Conservation (phyloP, 1,140 invertebrate species). For the Heliconius hewitsoni region DNA sequence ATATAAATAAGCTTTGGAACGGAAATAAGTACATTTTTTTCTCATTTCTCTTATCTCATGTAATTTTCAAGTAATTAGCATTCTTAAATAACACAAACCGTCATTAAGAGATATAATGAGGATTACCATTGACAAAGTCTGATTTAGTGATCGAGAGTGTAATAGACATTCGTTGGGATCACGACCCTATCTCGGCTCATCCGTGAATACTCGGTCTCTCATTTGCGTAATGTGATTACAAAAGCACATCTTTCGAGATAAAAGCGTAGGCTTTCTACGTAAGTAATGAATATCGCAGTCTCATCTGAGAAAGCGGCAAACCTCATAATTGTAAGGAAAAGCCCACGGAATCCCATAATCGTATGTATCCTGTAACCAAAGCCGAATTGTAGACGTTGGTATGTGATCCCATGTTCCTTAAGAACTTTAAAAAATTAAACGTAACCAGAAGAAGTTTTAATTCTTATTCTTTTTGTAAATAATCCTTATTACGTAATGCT, state of each 20-base stretch:
- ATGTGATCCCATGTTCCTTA: background rate
- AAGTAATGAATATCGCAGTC: slow-evolving; percentile 76
- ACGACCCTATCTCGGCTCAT: slow-evolving; percentile 72
- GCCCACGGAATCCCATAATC: slow-evolving; percentile 35
- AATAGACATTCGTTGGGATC: slow-evolving; percentile 75
- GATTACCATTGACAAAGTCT: slow-evolving; percentile 33
- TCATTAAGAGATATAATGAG: slow-evolving; percentile 14
- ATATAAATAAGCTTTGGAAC: background rate
- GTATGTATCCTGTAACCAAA: slow-evolving; percentile 18
- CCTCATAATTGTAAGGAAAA: slow-evolving; percentile 62
- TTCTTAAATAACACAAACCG: slow-evolving; percentile 5
- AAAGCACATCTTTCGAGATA: slow-evolving; percentile 79
- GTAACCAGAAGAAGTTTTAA: no score
- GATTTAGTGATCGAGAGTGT: slow-evolving; percentile 60
- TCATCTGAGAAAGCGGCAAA: slow-evolving; percentile 53
- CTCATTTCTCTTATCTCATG: background rate
- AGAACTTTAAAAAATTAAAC: background rate
- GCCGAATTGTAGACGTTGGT: background rate
- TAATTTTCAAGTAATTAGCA: slow-evolving; percentile 15
- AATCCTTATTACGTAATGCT: no score
- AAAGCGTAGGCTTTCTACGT: slow-evolving; percentile 71
- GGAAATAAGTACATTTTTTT: background rate
- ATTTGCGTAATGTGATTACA: slow-evolving; percentile 81
- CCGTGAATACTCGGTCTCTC: slow-evolving; percentile 76
- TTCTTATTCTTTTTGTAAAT: no score